phyloP scores from a whole-genome alignment of 2,888 invertebrate genomes.

The Prosapia bicincta region DNA sequence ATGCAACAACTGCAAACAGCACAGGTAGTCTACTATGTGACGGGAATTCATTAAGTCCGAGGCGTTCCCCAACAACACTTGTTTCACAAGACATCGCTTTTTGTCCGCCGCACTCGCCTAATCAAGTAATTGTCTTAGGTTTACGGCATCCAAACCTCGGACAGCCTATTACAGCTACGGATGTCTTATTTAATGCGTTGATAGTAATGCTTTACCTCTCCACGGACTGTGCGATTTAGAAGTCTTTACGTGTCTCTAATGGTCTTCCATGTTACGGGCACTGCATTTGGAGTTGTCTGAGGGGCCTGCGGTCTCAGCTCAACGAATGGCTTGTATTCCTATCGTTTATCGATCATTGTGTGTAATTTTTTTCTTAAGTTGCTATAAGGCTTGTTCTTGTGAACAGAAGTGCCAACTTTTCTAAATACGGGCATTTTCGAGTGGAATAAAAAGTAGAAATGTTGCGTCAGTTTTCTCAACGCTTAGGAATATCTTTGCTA shows the following conservation, averaged over 20 bases:
- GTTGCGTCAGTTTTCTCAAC: no score
- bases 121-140: not conserved
- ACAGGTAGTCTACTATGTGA: not conserved
- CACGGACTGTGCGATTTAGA: not conserved
- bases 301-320: no score
- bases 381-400: no score
- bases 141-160: not conserved
- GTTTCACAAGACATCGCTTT: not conserved
- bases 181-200: not conserved
- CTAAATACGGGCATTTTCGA: no score
- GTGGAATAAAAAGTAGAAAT: no score
- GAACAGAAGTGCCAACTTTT: no score
- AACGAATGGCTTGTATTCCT: no score
- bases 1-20: not conserved
- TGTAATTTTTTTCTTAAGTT: no score
- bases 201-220: not conserved
- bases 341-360: no score
- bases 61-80: not conserved
- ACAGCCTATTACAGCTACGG: not conserved
- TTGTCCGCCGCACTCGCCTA: not conserved
- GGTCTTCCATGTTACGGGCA: no score
- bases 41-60: not conserved
- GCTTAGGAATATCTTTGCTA: no score
- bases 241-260: not conserved
- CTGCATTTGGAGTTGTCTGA: not conserved